Evolutionary conservation across 2,113 vertebrate genomes (phyloP), one percentile per base, ranked within the genome.

Genomic region (Gallinago media): DNA sequence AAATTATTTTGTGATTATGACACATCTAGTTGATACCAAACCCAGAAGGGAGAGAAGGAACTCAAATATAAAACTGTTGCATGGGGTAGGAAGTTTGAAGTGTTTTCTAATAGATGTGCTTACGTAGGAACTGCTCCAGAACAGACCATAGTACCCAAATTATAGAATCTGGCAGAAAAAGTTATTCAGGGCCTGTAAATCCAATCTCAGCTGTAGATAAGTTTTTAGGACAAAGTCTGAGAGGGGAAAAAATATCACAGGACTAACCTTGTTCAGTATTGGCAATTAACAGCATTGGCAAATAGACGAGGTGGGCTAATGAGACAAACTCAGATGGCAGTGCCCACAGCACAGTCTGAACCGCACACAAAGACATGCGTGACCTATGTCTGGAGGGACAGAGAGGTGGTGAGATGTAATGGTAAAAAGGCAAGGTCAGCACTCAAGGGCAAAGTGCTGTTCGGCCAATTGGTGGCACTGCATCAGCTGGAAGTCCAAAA

Each of bases 341-440:
- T 5, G 10, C 19, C 18, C 20, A 1, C 11, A 32, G 49, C 50
- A 55, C 32, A 26, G 2, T 9, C 46, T 13, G 2, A 72, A 26
- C 11, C 2, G 5, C 50, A 29, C 26, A 22, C 26, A n/a, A 32
- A 58, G 42, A 34, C 29, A 14, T 1, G 8, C 8, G 1, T 7
- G 20, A 63, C 16, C 29, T 12, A 14, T 0, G 0, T 8, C 19
- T 56, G 22, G 36, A 34, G 13, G 44, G 70, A 15, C 0, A 27
- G 55, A 34, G 54, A 17, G 17, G 17, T 34, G 23, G 17, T 5
- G 50, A 63, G 25, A 14, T 4, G 31, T n/a, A 16, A 17, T 2
- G 5, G 38, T 10, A 27, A 32, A 34, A 34, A 36, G n/a, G 36
- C 20, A 21, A 27, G 52, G 31, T 66, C 36, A 83, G 32, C 55